Conservation (phyloP, 2,888 invertebrate genomes). For the Amorpha juglandis region DNA sequence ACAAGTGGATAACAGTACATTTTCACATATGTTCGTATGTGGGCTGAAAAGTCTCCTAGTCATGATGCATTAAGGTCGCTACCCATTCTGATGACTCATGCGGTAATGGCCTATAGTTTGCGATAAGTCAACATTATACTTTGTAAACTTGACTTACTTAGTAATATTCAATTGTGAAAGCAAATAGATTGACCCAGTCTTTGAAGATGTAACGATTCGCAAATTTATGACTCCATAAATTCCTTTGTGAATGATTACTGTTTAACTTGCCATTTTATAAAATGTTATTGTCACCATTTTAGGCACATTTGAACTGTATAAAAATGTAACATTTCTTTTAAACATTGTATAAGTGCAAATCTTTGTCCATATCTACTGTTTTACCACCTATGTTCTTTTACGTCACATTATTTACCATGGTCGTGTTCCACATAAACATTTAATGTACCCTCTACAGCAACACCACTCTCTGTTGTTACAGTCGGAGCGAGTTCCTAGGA, state of each 20-base stretch:
- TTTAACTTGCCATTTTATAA: background rate
- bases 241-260: background rate
- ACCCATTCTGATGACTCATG: conserved; percentile 44
- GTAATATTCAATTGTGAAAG: conserved; percentile 14
- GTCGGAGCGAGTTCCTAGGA: conserved; percentile 96
- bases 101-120: conserved; percentile 23
- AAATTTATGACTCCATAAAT: background rate
- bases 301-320: background rate
- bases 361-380: too few species aligned
- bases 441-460: background rate
- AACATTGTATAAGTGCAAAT: too few species aligned
- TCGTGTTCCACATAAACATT: background rate
- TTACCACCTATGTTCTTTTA: too few species aligned
- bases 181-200: background rate
- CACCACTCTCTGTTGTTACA: conserved; percentile 82
- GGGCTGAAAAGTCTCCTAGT: conserved; percentile 46
- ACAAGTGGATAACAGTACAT: conserved; percentile 31
- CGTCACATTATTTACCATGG: background rate
- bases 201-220: background rate
- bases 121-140: conserved; percentile 30
- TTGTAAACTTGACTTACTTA: conserved; percentile 25
- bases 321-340: too few species aligned
- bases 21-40: conserved; percentile 43
- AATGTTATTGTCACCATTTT: background rate
- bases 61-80: conserved; percentile 53